Percentiles rank a stretch among this genome's conserved stretches.
Evolutionary conservation across 2,113 vertebrate species (phyloP).

Genomic region (Laticauda laticaudata): DNA sequence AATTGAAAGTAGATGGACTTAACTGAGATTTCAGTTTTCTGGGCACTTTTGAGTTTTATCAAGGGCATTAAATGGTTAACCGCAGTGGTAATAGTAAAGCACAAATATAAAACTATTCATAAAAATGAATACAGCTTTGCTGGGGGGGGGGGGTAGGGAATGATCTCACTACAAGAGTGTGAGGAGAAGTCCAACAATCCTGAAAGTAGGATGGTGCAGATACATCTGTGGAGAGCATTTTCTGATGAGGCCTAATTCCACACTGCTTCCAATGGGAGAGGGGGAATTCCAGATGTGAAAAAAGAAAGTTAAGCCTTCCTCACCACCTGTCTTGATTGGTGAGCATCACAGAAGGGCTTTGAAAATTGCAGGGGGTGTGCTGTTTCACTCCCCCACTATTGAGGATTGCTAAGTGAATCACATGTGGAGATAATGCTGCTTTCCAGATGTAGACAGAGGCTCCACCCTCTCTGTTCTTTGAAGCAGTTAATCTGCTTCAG

Average conservation of each 20-base stretch:
- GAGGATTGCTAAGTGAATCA: background rate
- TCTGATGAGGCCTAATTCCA: background rate
- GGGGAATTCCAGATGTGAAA: background rate
- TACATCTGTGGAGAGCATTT: background rate
- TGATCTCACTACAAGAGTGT: background rate
- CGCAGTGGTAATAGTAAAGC: background rate
- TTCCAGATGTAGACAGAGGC: background rate
- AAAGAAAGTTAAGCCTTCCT: background rate
- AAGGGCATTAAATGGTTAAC: background rate
- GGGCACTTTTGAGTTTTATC: background rate
- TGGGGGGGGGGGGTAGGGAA: too few species aligned
- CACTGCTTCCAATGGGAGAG: background rate
- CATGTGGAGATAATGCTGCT: background rate
- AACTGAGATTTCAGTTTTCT: background rate
- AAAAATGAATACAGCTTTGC: background rate
- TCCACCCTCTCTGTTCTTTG: background rate
- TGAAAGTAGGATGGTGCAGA: background rate
- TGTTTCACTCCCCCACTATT: background rate
- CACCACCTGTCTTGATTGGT: too few species aligned
- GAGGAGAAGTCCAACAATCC: background rate
- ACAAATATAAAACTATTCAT: too few species aligned
- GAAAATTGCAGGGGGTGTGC: background rate
- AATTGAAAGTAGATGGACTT: background rate
- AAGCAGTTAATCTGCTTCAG: background rate
- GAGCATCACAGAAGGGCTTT: background rate